phyloP scores from a whole-genome alignment of 2,797 vertebrate genomes.

The Caiman crocodilus region DNA sequence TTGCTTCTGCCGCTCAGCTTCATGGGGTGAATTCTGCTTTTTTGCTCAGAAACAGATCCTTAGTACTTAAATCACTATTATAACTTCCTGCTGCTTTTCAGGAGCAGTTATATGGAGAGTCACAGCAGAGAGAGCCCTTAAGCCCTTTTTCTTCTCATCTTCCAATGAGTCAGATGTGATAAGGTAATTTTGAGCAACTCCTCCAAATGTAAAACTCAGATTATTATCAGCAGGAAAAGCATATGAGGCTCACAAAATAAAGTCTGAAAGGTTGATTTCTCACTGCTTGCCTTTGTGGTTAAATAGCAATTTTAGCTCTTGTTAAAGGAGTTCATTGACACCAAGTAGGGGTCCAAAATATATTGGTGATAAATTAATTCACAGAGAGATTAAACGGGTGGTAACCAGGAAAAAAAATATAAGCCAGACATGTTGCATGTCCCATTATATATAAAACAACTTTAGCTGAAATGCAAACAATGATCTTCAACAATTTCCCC shows the following conservation, averaged over 20 bases:
- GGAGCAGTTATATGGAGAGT: slow-evolving; percentile 29
- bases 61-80: slow-evolving; percentile 11
- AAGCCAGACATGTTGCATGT: neutral
- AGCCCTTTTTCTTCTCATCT: neutral
- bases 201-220: neutral
- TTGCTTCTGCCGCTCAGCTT: neutral
- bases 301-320: neutral
- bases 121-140: neutral
- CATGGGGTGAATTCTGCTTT: neutral
- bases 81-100: slow-evolving; percentile 41
- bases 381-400: neutral
- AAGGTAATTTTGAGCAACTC: slow-evolving; percentile 48
- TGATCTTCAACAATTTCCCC: neutral
- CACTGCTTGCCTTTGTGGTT: slow-evolving; percentile 40
- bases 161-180: slow-evolving; percentile 9
- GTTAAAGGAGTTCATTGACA: neutral
- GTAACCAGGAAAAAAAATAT: neutral
- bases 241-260: slow-evolving; percentile 54
- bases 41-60: slow-evolving; percentile 24
- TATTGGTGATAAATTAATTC: neutral
- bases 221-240: slow-evolving; percentile 52
- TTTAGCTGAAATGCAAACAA: slow-evolving; percentile 20
- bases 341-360: neutral
- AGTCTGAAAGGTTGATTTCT: slow-evolving; percentile 35
- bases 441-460: neutral